Percentiles rank a stretch among this genome's conserved stretches.
Conservation (phyloP, 2,797 vertebrate genomes). For the Danio albolineatus region DNA sequence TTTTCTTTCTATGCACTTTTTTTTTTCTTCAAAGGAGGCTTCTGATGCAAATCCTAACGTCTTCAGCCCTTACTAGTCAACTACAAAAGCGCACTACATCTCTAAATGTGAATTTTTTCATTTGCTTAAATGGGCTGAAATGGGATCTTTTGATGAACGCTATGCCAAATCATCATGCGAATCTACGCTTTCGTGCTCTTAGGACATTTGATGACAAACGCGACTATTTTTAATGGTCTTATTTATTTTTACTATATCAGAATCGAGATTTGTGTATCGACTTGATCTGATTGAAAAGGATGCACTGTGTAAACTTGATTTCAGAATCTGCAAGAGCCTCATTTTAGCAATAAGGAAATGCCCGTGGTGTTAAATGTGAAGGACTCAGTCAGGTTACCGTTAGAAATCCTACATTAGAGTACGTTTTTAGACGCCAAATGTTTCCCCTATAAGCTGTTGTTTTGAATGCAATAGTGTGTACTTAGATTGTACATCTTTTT, state of each 20-base stretch:
- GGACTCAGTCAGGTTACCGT: background rate
- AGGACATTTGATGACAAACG: background rate
- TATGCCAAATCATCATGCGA: slow-evolving; percentile 43
- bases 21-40: slow-evolving; percentile 6
- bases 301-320: slow-evolving; percentile 32
- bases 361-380: slow-evolving; percentile 40
- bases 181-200: slow-evolving; percentile 31
- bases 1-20: slow-evolving; percentile 49
- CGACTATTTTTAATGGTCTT: slow-evolving; percentile 43
- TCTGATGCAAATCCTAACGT: slow-evolving; percentile 20
- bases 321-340: slow-evolving; percentile 19
- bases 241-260: slow-evolving; percentile 50
- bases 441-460: slow-evolving; percentile 14
- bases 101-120: slow-evolving; percentile 23
- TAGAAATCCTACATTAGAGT: background rate
- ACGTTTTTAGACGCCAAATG: slow-evolving; percentile 39
- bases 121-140: slow-evolving; percentile 11
- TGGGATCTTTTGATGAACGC: slow-evolving; percentile 29
- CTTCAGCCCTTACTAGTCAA: slow-evolving; percentile 3
- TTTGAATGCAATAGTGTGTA: slow-evolving; percentile 18
- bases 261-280: slow-evolving; percentile 26
- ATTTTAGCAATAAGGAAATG: slow-evolving; percentile 44
- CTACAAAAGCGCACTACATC: slow-evolving; percentile 6
- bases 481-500: background rate
- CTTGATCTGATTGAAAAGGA: slow-evolving; percentile 10